These are phyloP conservation scores for Allygus modestus DNA, from an alignment of 2,888 invertebrate species.

Conservation along the genomic window DNA sequence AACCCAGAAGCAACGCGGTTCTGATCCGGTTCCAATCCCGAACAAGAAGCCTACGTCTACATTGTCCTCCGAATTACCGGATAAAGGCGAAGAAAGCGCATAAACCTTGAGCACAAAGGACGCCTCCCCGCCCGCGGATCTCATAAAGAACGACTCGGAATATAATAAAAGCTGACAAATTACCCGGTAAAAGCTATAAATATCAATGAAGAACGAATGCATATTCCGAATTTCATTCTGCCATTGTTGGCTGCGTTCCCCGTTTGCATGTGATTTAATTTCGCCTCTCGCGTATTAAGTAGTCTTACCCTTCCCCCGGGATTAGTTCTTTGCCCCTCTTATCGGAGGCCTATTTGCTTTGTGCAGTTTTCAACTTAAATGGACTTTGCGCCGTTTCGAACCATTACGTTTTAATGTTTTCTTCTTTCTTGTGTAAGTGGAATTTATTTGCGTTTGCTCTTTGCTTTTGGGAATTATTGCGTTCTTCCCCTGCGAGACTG, in stretches of 20 bases:
- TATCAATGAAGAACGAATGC: constrained; percentile 65
- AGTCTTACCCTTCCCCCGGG: constrained; percentile 53
- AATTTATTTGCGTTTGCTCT: constrained; percentile 28
- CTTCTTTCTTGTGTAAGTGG: constrained; percentile 25
- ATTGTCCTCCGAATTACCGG: constrained; percentile 56
- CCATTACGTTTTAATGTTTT: constrained; percentile 56
- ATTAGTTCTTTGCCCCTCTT: constrained; percentile 52
- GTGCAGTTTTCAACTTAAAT: constrained; percentile 53
- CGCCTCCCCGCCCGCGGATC: constrained; percentile 17
- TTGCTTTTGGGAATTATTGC: constrained; percentile 20
- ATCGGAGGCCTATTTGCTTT: constrained; percentile 43
- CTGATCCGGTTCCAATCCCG: constrained; percentile 46
- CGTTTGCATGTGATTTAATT: constrained; percentile 60
- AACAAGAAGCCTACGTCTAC: constrained; percentile 10
- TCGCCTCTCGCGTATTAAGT: constrained; percentile 57
- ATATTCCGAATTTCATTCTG: constrained; percentile 64
- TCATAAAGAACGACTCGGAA: constrained; percentile 62
- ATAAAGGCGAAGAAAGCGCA: constrained; percentile 56
- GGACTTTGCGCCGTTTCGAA: constrained; percentile 54
- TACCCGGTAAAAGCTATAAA: constrained; percentile 65
- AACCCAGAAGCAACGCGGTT: neutral
- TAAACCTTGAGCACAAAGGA: constrained; percentile 58
- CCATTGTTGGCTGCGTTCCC: constrained; percentile 51
- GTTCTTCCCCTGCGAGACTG: neutral
- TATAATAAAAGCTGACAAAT: constrained; percentile 65